Base-by-base conservation (phyloP, 2,797 vertebrate genomes). In the Atherinosoma microstoma region DNA sequence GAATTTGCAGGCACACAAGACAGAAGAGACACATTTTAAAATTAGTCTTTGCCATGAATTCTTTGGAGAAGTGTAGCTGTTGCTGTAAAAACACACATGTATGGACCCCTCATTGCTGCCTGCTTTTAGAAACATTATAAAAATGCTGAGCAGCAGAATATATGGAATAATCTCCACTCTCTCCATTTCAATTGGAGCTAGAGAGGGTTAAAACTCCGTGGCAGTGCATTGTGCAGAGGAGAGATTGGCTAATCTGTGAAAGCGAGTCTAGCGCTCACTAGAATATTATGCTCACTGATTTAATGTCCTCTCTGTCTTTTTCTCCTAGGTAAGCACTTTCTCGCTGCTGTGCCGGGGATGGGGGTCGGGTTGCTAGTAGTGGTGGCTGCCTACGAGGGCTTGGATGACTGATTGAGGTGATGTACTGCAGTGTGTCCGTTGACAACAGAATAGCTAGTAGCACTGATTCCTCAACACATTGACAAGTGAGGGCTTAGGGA, bases 291-390 rank as follows among this genome's bases (percentile, higher is more conserved):
- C 82, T 82, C 73, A 58, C 91, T 94, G 90, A 93, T 93, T 94
- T 94, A 94, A 94, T 91, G 85, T 88, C 86, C 84, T 92, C 83
- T 92, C 86, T 94, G 81, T 94, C 85, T 93, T 92, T 94, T 93
- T 91, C 91, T 93, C 91, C 87, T 94, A 94, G 94, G 94, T 95
- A 95, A 95, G 95, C 94, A 94, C 88, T 94, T 95, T 94, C 89
- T 79, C 18, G 82, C 84, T 67, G 80, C 85, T 77, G 82, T 84
- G 79, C 84, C 45, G 65, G 87, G 86, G 75, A 87, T 86, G 91
- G 91, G 91, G 93, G 90, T 88, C 83, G 75, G 82, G 84, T 76
- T 49, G 70, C 87, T 78, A 67, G 85, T 76, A 70, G 79, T 76
- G 87, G 83, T 67, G 83, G 89, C 86, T 91, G 88, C 85, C 89